Evolutionary conservation across 2,113 vertebrate species (phyloP), one percentile per base, ranked within the genome.

Genomic region (Delphinus delphis): DNA sequence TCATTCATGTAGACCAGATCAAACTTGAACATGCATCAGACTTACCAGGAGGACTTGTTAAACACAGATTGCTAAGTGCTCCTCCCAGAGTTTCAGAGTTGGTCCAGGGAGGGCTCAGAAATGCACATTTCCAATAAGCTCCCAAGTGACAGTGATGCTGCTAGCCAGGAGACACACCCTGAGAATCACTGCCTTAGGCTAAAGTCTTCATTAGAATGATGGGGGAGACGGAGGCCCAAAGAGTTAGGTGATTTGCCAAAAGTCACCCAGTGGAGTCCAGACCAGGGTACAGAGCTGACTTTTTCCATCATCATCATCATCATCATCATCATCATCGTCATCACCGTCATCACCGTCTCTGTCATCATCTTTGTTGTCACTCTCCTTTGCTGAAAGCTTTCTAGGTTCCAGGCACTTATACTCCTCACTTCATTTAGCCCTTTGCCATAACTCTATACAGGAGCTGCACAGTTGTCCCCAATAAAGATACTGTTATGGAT

Each of bases 91-190:
- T 33, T 31, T 77, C 50, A 15, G n/a, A 15, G 28, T n/a, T 1
- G 0, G 21, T 21, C 63, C 21, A 4, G 47, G 36, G n/a, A 26
- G 23, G 33, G 47, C 41, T 67, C 1, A 13, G 33, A 36, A 26
- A 20, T 63, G 23, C n/a, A 25, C 31, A 25, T 36, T 41, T 33
- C 33, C 50, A 21, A 18, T 33, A 60, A 17, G 63, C 28, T 62
- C 71, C 7, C 0, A 0, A 13, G n/a, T 5, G 31, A 3, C 6
- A 8, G 83, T 8, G 60, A 8, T 1, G 41, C 38, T n/a, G 8
- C 31, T 4, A 26, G 25, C 14, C 0, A 25, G n/a, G 25, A 41
- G 2, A n/a, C 23, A 7, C 11, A 21, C 1, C 3, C 13, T 2
- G 36, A 53, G 77, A 33, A 2, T 13, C 50, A 15, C 36, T 5